Evolutionary conservation across 2,113 vertebrate species (phyloP).

Genomic region (Amphiprion percula): DNA sequence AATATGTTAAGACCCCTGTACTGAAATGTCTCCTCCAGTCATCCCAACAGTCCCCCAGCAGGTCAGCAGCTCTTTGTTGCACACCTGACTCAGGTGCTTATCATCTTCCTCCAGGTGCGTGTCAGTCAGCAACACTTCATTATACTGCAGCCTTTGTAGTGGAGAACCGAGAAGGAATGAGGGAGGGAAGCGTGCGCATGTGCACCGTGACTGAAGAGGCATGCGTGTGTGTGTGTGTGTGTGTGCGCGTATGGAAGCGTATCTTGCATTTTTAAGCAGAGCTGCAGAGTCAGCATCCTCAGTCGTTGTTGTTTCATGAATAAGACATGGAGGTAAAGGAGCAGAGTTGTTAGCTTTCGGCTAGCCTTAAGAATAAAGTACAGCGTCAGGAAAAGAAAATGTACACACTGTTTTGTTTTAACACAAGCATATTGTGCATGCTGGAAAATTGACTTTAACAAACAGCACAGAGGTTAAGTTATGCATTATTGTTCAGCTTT

Average conservation of each 20-base stretch:
- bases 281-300: constrained; percentile 1
- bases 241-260: background rate
- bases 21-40: constrained; percentile 48
- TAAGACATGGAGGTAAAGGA: no score
- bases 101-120: constrained; percentile 64
- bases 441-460: no score
- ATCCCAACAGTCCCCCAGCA: constrained; percentile 25
- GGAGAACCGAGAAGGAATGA: background rate
- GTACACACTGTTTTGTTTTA: no score
- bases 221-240: background rate
- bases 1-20: constrained; percentile 47
- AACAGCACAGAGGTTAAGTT: no score
- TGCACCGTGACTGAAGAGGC: background rate
- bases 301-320: background rate
- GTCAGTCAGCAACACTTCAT: constrained; percentile 72
- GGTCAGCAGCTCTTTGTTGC: constrained; percentile 53
- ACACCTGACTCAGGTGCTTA: constrained; percentile 59
- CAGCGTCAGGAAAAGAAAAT: no score
- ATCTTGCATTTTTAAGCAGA: background rate
- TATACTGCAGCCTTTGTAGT: constrained; percentile 52
- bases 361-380: no score
- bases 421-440: no score
- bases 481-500: no score
- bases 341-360: no score
- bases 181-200: background rate